Percentiles rank a stretch among this genome's conserved stretches.
Evolutionary conservation across 23 tunicate genomes (phyloP).

Genomic region (Ascidia mentula): DNA sequence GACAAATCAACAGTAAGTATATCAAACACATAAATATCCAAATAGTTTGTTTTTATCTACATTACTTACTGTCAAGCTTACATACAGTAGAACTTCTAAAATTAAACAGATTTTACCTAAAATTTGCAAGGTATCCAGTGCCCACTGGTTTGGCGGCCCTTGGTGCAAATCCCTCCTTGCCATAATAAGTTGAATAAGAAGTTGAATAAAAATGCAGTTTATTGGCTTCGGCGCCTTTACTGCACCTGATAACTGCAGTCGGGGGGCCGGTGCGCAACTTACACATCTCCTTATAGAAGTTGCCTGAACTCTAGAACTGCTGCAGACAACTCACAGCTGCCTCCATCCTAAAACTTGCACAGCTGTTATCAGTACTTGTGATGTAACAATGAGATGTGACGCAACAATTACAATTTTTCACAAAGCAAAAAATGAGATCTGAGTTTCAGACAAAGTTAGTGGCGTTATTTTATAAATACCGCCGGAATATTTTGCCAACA

Average conservation of each 20-base stretch:
- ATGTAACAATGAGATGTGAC: background rate
- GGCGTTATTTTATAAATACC: background rate
- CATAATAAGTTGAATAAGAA: conserved; percentile 54
- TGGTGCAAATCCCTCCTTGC: conserved; percentile 49
- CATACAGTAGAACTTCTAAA: too few relatives aligned
- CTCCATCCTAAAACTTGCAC: background rate
- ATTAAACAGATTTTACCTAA: conserved; percentile 53
- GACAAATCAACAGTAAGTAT: too few relatives aligned
- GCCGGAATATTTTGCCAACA: background rate
- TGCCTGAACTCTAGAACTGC: background rate
- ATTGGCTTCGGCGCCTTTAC: conserved; percentile 45
- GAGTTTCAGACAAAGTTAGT: background rate
- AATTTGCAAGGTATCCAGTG: conserved; percentile 81
- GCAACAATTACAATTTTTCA: background rate
- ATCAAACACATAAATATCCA: too few relatives aligned
- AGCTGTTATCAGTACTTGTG: background rate
- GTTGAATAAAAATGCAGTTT: conserved; percentile 61
- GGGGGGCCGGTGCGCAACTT: conserved; percentile 64
- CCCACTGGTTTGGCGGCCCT: conserved; percentile 40
- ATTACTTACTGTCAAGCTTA: too few relatives aligned
- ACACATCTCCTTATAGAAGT: conserved; percentile 18
- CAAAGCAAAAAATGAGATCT: background rate
- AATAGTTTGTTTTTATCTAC: too few relatives aligned
- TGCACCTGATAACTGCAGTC: conserved; percentile 35
- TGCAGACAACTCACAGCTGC: background rate